phyloP scores from a whole-genome alignment of 2,113 vertebrate genomes.

The Mobula birostris region DNA sequence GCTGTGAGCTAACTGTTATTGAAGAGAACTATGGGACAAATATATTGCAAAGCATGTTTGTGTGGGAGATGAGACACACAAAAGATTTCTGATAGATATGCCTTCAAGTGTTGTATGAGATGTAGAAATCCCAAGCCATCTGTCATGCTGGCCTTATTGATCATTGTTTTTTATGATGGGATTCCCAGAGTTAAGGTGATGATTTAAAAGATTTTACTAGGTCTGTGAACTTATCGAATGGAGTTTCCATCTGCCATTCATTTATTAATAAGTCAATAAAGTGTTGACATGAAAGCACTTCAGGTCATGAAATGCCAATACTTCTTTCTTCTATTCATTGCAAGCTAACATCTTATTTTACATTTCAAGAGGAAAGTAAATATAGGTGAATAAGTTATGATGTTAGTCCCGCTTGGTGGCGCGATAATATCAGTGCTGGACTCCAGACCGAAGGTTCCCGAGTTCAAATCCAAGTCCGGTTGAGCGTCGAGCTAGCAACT shows the following conservation, averaged over 20 bases:
- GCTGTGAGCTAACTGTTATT: not conserved
- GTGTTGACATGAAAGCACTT: no score
- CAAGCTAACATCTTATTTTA: not conserved
- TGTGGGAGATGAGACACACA: not conserved
- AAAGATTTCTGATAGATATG: not conserved
- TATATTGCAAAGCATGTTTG: not conserved
- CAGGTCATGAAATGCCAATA: not conserved
- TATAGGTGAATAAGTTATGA: not conserved
- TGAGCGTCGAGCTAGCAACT: no score
- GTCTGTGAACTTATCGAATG: not conserved
- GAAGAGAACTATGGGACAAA: conserved; percentile 11
- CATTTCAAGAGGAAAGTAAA: not conserved
- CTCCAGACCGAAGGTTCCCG: no score
- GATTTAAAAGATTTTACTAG: not conserved
- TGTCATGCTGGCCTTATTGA: not conserved
- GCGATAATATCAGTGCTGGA: no score
- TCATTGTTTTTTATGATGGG: not conserved
- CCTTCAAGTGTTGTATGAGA: not conserved
- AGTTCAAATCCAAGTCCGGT: no score
- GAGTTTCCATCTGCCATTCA: not conserved
- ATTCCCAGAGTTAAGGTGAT: not conserved
- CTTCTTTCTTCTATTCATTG: not conserved
- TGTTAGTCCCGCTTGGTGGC: no score
- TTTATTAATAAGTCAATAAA: no score
- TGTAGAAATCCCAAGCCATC: not conserved